These are phyloP conservation scores for Callosobruchus maculatus DNA, from an alignment of 2,888 invertebrate species.

Conservation along the genomic window DNA sequence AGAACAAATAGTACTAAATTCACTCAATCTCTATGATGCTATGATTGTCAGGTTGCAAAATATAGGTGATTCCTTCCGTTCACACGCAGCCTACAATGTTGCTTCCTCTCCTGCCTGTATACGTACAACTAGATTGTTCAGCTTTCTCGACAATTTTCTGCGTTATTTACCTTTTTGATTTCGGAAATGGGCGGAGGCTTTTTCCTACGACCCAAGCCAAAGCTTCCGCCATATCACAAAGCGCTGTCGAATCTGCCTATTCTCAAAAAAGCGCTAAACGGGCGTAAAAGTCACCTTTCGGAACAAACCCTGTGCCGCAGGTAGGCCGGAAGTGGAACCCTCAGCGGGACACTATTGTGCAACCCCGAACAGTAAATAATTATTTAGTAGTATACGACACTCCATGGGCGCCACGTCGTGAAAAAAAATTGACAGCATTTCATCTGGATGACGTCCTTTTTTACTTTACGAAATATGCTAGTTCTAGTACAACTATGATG, in stretches of 20 bases:
- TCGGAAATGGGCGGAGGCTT: neutral
- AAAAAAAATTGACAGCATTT: too few species aligned
- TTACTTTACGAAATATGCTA: too few species aligned
- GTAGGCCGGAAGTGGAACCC: neutral
- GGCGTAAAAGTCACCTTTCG: neutral
- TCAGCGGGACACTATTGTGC: neutral
- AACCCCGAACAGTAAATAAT: constrained; percentile 19
- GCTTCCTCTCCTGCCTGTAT: too few species aligned
- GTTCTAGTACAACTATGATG: too few species aligned
- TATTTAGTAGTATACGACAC: constrained; percentile 17
- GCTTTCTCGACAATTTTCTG: neutral
- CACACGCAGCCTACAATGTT: too few species aligned
- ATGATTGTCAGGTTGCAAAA: too few species aligned
- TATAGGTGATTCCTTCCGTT: too few species aligned
- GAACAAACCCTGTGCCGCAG: neutral
- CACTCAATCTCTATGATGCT: too few species aligned
- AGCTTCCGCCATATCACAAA: neutral
- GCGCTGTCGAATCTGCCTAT: neutral
- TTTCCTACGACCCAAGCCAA: neutral
- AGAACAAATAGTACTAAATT: too few species aligned
- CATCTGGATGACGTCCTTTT: too few species aligned
- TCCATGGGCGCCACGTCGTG: neutral
- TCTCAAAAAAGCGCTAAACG: neutral
- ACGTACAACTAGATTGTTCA: too few species aligned
- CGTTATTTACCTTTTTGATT: neutral